Evolutionary conservation across 2,797 vertebrate genomes (phyloP).

Genomic region (Adrianichthys oophorus): DNA sequence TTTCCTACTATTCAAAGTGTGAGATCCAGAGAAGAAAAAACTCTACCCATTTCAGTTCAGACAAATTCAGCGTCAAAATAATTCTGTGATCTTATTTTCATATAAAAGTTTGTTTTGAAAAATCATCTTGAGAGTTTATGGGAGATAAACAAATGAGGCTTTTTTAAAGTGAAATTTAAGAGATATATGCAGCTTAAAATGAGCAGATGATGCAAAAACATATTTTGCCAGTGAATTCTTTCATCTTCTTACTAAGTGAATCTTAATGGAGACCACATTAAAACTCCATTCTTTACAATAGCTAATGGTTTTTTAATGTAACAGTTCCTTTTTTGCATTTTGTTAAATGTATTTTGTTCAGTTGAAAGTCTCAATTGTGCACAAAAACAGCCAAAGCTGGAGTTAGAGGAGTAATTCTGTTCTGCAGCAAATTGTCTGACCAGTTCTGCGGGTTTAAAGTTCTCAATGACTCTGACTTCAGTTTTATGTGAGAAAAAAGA

Average conservation of each 20-base stretch:
- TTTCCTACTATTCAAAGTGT: too few species aligned
- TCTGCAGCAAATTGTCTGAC: too few species aligned
- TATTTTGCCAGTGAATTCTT: constrained; percentile 28
- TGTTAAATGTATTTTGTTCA: constrained; percentile 1
- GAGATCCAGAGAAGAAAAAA: too few species aligned
- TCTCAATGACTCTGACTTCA: too few species aligned
- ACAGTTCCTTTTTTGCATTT: constrained; percentile 14
- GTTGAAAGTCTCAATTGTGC: constrained; percentile 14
- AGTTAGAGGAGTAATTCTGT: too few species aligned
- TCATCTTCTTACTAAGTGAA: constrained; percentile 38
- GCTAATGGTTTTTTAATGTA: constrained; percentile 49
- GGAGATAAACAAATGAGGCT: constrained; percentile 3
- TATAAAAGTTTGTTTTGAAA: too few species aligned
- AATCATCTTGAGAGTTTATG: neutral
- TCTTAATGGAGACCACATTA: constrained; percentile 44
- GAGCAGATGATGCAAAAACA: constrained; percentile 13
- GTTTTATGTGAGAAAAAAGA: too few species aligned
- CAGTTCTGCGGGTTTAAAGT: too few species aligned
- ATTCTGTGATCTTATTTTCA: too few species aligned
- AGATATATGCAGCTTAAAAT: constrained; percentile 1
- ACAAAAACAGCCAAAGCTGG: too few species aligned
- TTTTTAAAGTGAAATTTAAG: constrained; percentile 5
- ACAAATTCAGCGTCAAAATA: too few species aligned
- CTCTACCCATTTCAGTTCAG: too few species aligned
- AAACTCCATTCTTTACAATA: constrained; percentile 27